Percentiles rank a stretch among this genome's conserved stretches.
Conservation (phyloP, 2,113 vertebrate species). For the Cyanistes caeruleus region DNA sequence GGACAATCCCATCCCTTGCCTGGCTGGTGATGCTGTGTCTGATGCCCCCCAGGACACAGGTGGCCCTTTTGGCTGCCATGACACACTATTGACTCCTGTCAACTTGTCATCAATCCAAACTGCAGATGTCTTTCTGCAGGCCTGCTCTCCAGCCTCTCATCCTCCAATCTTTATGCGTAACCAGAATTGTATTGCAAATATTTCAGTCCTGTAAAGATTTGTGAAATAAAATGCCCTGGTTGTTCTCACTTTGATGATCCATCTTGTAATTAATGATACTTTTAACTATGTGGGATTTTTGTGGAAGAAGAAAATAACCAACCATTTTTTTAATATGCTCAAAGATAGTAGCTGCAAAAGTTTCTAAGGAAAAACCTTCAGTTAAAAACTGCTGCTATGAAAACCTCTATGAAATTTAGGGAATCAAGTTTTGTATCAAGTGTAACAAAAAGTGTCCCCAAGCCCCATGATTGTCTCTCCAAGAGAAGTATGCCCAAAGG, state of each 20-base stretch:
- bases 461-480: neutral
- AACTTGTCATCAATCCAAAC: neutral
- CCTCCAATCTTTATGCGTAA: neutral
- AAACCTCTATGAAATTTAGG: neutral
- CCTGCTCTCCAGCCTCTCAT: neutral
- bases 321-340: neutral
- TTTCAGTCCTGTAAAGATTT: neutral
- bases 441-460: neutral
- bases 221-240: slow-evolving; percentile 31
- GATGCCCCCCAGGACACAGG: neutral
- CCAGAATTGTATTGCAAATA: neutral
- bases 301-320: neutral
- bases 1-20: neutral
- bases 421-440: neutral
- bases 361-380: slow-evolving; percentile 1
- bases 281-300: neutral
- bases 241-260: neutral
- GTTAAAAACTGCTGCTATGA: neutral
- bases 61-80: neutral
- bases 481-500: neutral
- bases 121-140: neutral
- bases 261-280: neutral
- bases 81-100: neutral
- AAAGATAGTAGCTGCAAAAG: neutral
- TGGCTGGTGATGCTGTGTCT: rapidly evolving